phyloP scores from a whole-genome alignment of 2,888 invertebrate genomes.

The Chouioia cunea region DNA sequence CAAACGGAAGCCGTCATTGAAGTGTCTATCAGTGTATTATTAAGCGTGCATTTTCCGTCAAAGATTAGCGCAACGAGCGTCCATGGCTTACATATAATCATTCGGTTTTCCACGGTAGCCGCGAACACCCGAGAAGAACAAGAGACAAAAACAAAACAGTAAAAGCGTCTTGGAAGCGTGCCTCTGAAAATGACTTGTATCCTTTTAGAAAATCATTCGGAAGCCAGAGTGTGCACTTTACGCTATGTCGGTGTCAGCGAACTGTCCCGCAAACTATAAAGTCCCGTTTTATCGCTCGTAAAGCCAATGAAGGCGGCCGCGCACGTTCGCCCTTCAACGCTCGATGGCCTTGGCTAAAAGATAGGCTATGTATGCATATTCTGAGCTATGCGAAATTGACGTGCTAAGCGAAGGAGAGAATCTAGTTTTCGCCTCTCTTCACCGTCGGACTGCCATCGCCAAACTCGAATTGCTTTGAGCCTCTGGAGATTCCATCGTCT shows the following conservation, averaged over 20 bases:
- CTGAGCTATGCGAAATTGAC: conserved; percentile 22
- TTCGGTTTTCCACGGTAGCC: conserved; percentile 15
- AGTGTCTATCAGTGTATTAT: conserved; percentile 38
- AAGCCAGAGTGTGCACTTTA: not conserved
- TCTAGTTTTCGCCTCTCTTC: not conserved
- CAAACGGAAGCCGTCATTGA: conserved; percentile 36
- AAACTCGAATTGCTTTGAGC: conserved; percentile 17
- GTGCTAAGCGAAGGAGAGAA: not conserved
- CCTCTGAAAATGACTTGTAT: not conserved
- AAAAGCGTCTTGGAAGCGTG: not conserved
- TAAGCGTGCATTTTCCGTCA: conserved; percentile 27
- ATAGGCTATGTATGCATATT: conserved; percentile 33
- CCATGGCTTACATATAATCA: conserved; percentile 30
- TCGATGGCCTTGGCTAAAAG: conserved; percentile 22
- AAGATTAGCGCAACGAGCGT: conserved; percentile 5
- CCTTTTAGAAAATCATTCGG: not conserved
- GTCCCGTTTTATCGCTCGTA: conserved; percentile 65
- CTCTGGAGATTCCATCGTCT: too few relatives aligned
- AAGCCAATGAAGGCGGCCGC: conserved; percentile 63
- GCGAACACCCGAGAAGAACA: not conserved
- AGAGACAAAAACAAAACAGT: conserved; percentile 2
- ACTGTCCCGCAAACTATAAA: conserved; percentile 61
- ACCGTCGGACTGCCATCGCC: not conserved
- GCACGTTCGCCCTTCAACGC: conserved; percentile 62
- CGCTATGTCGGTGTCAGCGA: conserved; percentile 31